A percentile compares a stretch with the other conserved stretches of the same genome.
Conservation (phyloP, 2,113 vertebrate genomes). For the Lophura nycthemera region DNA sequence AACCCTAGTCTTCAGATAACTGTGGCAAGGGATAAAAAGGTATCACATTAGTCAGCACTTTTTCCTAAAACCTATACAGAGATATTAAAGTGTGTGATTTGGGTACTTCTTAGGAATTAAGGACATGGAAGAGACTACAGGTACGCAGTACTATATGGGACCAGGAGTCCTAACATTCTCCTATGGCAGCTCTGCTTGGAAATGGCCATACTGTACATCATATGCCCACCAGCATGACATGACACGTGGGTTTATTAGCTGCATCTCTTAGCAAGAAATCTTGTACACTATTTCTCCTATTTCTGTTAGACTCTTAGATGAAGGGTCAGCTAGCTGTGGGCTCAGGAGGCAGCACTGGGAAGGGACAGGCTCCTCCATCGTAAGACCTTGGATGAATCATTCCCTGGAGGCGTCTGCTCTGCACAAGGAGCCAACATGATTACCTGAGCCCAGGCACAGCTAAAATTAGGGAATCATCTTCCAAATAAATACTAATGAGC, state of each 20-base stretch:
- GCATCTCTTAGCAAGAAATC: background rate
- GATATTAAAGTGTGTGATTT: background rate
- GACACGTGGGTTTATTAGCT: no score
- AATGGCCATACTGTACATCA: background rate
- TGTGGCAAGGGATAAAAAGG: background rate
- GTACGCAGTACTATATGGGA: background rate
- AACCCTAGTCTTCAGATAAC: background rate
- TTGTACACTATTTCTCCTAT: background rate
- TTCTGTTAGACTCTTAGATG: background rate
- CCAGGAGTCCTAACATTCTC: background rate
- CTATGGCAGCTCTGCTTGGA: background rate
- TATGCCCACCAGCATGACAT: background rate
- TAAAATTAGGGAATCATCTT: conserved; percentile 22
- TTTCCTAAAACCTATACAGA: background rate
- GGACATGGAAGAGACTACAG: background rate
- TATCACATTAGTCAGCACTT: background rate
- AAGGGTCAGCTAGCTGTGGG: background rate
- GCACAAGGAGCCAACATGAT: background rate
- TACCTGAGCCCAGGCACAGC: background rate
- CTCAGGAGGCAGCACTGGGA: background rate
- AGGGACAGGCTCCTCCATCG: background rate
- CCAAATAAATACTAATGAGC: conserved; percentile 10
- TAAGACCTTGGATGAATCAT: conserved; percentile 8
- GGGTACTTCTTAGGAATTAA: background rate
- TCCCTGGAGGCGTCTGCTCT: background rate